Evolutionary conservation across 2,113 vertebrate genomes (phyloP), one percentile per base, ranked within the genome.

Genomic region (Mionectes macconnelli): DNA sequence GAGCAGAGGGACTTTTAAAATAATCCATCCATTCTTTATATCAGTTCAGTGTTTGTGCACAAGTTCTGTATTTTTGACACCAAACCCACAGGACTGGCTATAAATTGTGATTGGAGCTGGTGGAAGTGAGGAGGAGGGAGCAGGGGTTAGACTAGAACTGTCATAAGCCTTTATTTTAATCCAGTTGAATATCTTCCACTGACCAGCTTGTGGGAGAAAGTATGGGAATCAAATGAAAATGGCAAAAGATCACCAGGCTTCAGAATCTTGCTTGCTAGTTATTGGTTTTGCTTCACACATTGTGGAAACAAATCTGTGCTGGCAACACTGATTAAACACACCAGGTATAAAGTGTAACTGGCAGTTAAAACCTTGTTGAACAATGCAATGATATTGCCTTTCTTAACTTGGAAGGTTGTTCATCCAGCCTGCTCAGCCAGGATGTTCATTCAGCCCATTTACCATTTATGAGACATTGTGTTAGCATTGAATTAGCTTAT

Each of bases 401-500:
- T 92, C 87, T 63, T 87, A 88, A 53, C 92, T 85, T 79, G 37
- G 56, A 93, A 94, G 60, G 31, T 68, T 94, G 94, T 81, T 94
- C 90, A 92, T 90, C 44, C 64, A 93, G 73, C 60, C 88, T 92
- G 90, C 88, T 96, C 96, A 92, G 90, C 79, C n/a, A 30, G 90
- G 81, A 63, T 93, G 76, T 88, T 97, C 90, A 94, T 96, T 8
- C 6, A 31, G 45, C 35, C 82, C 62, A 56, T 95, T 97, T 97
- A 37, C 96, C 92, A 89, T 95, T 98, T 96, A 89, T 96, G 86
- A 97, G 89, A 74, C 93, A 93, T 93, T 93, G 76, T 94, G 91
- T 96, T 97, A 95, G 91, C 90, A 95, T 40, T 90, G 69, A 92
- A 95, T 95, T 95, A 96, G 95, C 96, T 97, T 97, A 95, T 79